Base-by-base conservation (phyloP, 2,113 vertebrate species). In the Callorhinus ursinus region DNA sequence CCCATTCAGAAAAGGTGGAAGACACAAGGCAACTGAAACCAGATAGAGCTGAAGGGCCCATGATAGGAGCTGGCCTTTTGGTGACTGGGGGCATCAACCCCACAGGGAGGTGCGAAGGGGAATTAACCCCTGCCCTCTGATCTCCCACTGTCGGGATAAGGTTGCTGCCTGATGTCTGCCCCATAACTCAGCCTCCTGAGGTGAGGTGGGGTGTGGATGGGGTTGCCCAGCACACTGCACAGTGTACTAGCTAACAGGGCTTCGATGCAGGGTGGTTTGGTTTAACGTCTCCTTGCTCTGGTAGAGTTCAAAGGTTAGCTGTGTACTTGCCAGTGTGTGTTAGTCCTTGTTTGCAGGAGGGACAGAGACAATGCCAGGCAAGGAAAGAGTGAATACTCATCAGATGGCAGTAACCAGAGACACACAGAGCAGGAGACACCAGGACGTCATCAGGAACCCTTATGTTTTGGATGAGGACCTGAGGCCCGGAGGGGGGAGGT, bases 181-280 rank as follows among this genome's bases (percentile, higher is more conserved):
- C 46, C 36, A 16, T 4, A 13, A 24, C 13, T n/a, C 65, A 69
- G 21, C 63, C 63, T 96, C 51, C 55, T 82, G 39, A 76, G 19
- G 7, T 46, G 46, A 46, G 69, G 18, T 22, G 10, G 28, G 31
- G 65, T 49, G 9, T 2, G 7, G 42, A 7, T 1, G 9, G 28
- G 31, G 18, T 1, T 7, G 1, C 39, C 36, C 15, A 19, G 57
- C 24, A 9, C 18, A 6, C 1, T 0, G 0, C 63, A 4, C 12
- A 0, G 21, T 15, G 16, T 13, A 22, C 53, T 5, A 65, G 59
- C 31, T 5, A 11, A 16, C 16, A 11, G 14, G 15, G 65, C 15
- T 5, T 18, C 4, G 1, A 3, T 18, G 15, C 55, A 26, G 12
- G 33, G 24, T 0, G 1, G 46, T 72, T 74, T 36, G 57, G 63